Conservation (phyloP, 2,113 vertebrate species). For the Eurypyga helias region DNA sequence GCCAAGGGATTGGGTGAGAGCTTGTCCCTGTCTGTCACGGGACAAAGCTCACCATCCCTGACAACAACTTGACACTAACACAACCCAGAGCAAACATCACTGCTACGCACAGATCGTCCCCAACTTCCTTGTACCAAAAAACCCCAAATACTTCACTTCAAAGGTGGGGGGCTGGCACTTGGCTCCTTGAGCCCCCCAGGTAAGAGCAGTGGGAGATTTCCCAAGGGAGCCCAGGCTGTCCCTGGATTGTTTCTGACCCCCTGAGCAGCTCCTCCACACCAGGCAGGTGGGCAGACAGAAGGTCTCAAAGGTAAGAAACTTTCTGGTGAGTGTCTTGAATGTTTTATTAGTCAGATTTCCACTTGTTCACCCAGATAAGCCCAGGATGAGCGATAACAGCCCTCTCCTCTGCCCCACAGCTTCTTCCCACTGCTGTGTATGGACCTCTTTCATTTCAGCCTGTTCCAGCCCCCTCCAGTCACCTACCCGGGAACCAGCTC, state of each 20-base stretch:
- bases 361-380: rapidly evolving
- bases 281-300: background rate
- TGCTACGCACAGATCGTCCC: background rate
- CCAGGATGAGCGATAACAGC: background rate
- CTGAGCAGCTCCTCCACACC: background rate
- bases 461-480: background rate
- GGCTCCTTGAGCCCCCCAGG: no score
- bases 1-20: background rate
- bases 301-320: background rate
- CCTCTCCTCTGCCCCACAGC: background rate
- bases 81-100: background rate
- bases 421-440: rapidly evolving
- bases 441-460: background rate
- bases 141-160: rapidly evolving
- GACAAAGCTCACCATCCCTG: background rate
- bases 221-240: background rate
- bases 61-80: background rate
- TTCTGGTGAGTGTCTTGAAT: background rate
- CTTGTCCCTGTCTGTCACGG: background rate
- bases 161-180: background rate
- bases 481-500: conserved; percentile 26
- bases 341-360: background rate
- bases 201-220: background rate
- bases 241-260: background rate
- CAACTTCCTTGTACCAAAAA: background rate